phyloP scores from a whole-genome alignment of 2,113 vertebrate genomes.

The Ageneiosus marmoratus region DNA sequence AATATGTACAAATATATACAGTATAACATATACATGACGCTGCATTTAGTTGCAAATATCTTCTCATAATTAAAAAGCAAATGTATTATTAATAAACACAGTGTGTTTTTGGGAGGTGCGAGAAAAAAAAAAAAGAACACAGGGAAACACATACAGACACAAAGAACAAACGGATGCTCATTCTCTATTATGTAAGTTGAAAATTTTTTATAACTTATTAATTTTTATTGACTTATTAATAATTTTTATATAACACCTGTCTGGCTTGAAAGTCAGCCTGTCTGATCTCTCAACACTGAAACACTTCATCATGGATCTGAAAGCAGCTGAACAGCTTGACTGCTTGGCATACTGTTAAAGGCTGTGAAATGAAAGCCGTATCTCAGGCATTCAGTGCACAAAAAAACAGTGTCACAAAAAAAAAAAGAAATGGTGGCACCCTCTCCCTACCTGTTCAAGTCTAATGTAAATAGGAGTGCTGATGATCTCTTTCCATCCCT shows the following conservation, averaged over 20 bases:
- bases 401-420: conserved; percentile 27
- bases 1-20: too few species aligned
- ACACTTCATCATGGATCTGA: conserved; percentile 13
- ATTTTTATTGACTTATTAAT: background rate
- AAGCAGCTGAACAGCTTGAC: conserved; percentile 15
- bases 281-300: conserved; percentile 30
- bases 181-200: background rate
- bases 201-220: background rate
- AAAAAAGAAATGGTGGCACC: conserved; percentile 34
- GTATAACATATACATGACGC: too few species aligned
- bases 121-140: background rate
- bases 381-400: conserved; percentile 34
- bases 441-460: background rate
- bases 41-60: too few species aligned
- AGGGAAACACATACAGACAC: background rate
- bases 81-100: too few species aligned
- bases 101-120: background rate
- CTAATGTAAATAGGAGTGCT: background rate
- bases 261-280: background rate
- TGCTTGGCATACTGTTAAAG: conserved; percentile 38
- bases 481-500: background rate
- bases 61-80: too few species aligned
- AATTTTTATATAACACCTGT: background rate
- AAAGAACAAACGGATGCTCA: background rate
- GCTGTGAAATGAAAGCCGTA: conserved; percentile 27